Evolutionary conservation across 1,140 invertebrate genomes (phyloP).

Genomic region (Tetraneura akinire): DNA sequence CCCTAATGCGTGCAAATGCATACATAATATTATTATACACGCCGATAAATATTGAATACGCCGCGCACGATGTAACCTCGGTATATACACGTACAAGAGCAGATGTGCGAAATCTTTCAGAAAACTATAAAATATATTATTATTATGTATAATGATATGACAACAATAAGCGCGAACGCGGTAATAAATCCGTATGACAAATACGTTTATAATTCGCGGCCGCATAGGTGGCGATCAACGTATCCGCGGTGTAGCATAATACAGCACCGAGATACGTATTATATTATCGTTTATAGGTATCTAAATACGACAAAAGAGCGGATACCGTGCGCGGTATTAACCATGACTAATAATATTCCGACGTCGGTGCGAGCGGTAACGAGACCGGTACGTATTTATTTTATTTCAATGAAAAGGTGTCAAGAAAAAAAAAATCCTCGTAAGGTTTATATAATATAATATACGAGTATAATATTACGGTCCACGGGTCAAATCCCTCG

Average conservation of each 20-base stretch:
- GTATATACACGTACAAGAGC: not conserved
- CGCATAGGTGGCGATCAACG: not conserved
- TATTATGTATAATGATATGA: no score
- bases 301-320: conserved; percentile 24
- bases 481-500: conserved; percentile 37
- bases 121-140: not conserved
- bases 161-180: not conserved
- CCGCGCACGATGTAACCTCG: no score
- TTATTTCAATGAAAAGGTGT: conserved; percentile 45
- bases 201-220: conserved; percentile 44
- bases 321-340: conserved; percentile 28
- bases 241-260: not conserved
- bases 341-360: conserved; percentile 49
- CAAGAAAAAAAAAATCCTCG: conserved; percentile 9
- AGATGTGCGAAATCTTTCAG: conserved; percentile 43
- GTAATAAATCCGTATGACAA: conserved; percentile 48
- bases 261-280: not conserved
- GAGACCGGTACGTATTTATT: conserved; percentile 22
- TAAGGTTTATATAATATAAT: no score
- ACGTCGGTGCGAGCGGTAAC: not conserved
- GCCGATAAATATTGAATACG: not conserved
- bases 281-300: no score
- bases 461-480: no score
- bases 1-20: not conserved
- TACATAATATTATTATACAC: not conserved